Base-by-base conservation (phyloP, 2,113 vertebrate species). In the Aphelocoma coerulescens region DNA sequence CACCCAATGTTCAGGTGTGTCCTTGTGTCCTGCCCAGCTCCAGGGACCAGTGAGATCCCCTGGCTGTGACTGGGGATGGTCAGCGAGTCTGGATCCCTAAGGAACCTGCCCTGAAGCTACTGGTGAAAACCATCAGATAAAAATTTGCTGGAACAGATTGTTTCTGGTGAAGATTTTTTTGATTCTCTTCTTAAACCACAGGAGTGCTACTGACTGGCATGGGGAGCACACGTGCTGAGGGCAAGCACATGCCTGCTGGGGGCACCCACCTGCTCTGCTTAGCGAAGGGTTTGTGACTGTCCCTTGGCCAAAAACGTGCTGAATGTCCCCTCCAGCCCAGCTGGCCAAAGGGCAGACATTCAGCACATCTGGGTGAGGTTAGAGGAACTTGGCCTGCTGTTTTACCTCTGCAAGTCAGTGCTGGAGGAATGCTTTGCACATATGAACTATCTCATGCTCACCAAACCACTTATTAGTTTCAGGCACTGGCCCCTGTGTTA, bases 381-480 rank as follows among this genome's bases (percentile, higher is more conserved):
- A 92, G 91, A 90, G 82, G 92, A 65, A 72, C 90, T 30, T 87
- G 96, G 91, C 88, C 91, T 16, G 87, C 87, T 43, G 87, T 63
- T 96, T 88, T 85, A 91, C 95, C 95, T 95, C 91, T 80, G 87
- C 93, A 69, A 96, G 89, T 79, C 93, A 85, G 83, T 2, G 3
- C 91, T 46, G 65, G 81, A 97, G 92, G 95, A 97, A 96, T 95
- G 95, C 79, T 93, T 65, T 95, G 95, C 95, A 90, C 97, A 96
- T 92, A 97, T 96, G 96, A 97, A 93, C 93, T 96, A 96, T 97
- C 96, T 97, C 96, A 97, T 95, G 92, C 95, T 97, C 97, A 97
- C 96, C 97, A 97, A 96, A 95, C 86, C 19, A 2, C 95, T 97
- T 96, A 97, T 97, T 97, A 93, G 96, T 97, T 97, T 97, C 97